Percentiles rank a stretch among this genome's conserved stretches.
Evolutionary conservation across 2,797 vertebrate species (phyloP).

Genomic region (Pipistrellus kuhlii): DNA sequence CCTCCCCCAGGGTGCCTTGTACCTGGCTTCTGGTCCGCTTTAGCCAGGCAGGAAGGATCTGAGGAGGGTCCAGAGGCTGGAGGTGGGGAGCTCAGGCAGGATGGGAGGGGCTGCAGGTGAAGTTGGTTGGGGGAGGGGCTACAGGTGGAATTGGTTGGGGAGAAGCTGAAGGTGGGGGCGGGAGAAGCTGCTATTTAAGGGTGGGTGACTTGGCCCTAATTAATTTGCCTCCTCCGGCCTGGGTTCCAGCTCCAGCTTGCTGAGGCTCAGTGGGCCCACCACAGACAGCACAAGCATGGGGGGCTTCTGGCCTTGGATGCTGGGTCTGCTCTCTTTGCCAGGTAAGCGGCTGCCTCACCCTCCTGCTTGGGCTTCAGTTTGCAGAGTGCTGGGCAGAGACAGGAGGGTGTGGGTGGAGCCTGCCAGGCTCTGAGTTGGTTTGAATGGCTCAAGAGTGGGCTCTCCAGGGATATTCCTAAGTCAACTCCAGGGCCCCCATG

Average conservation of each 20-base stretch:
- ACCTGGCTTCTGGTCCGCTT: background rate
- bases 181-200: conserved; percentile 45
- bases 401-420: background rate
- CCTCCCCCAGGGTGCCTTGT: background rate
- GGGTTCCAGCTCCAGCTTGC: background rate
- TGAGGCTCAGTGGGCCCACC: background rate
- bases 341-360: conserved; percentile 17
- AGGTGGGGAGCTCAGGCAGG: background rate
- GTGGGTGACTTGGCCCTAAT: accelerated
- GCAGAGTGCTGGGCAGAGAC: background rate
- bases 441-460: background rate
- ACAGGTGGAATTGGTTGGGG: background rate
- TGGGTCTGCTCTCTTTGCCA: conserved; percentile 50
- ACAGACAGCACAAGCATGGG: background rate
- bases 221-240: accelerated
- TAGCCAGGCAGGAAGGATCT: background rate
- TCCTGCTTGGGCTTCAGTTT: background rate
- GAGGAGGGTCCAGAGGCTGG: too few relatives aligned
- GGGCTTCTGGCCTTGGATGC: conserved; percentile 18
- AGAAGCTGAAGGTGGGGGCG: background rate
- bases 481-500: accelerated
- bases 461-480: background rate
- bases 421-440: background rate
- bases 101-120: background rate
- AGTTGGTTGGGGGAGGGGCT: background rate